Evolutionary conservation across 1,140 invertebrate genomes (phyloP).

Genomic region (Cylas formicarius): DNA sequence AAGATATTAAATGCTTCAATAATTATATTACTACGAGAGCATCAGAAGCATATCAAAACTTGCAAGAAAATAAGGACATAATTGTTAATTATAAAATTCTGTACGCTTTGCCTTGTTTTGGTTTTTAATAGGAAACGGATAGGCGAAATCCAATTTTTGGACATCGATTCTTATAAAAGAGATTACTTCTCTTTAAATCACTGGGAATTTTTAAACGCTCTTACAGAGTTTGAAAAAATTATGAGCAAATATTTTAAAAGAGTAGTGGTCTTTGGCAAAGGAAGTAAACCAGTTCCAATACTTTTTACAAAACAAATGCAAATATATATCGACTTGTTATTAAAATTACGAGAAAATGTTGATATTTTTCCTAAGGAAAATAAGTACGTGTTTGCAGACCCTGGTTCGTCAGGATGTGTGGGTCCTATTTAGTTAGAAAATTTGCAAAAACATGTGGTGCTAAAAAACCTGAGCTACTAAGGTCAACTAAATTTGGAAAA

Average conservation of each 20-base stretch:
- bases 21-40: not conserved
- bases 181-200: slow-evolving; percentile 3
- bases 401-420: slow-evolving; percentile 20
- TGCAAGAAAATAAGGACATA: slow-evolving; percentile 4
- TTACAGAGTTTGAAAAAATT: slow-evolving; percentile 16
- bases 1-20: slow-evolving; percentile 17
- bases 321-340: no score
- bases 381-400: slow-evolving; percentile 26
- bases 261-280: slow-evolving; percentile 13
- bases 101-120: slow-evolving; percentile 13
- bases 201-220: slow-evolving; percentile 11
- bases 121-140: slow-evolving; percentile 24
- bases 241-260: slow-evolving; percentile 16
- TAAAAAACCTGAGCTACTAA: slow-evolving; percentile 19
- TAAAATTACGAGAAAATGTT: no score
- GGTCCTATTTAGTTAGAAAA: slow-evolving; percentile 14
- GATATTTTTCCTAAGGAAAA: slow-evolving; percentile 21
- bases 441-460: slow-evolving; percentile 19
- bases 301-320: slow-evolving; percentile 16
- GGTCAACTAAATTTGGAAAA: slow-evolving; percentile 22
- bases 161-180: slow-evolving; percentile 13
- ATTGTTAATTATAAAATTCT: slow-evolving; percentile 18
- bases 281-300: slow-evolving; percentile 19
- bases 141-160: slow-evolving; percentile 25
- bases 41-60: slow-evolving; percentile 17